A percentile compares a stretch with the other conserved stretches of the same genome.
These are phyloP conservation scores for Anodontia alba DNA, from an alignment of 2,888 invertebrate genomes.

Conservation along the genomic window DNA sequence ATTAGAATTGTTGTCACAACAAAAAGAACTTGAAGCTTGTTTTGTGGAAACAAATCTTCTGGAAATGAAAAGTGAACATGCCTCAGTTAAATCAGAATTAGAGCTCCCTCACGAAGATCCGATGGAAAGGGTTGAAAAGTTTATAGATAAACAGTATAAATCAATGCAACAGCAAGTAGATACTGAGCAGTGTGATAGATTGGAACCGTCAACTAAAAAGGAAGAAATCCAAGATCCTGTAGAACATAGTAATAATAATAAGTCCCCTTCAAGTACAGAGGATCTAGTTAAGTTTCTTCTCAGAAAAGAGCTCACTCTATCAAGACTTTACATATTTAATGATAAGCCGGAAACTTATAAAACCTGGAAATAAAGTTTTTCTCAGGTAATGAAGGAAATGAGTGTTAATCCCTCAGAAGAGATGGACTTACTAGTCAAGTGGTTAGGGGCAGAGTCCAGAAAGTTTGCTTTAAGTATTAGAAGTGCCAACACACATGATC, in stretches of 20 bases:
- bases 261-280: background rate
- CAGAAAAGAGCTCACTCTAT: constrained; percentile 21
- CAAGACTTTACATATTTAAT: constrained; percentile 15
- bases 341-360: constrained; percentile 17
- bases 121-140: background rate
- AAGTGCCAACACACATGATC: constrained; percentile 10
- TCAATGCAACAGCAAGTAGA: background rate
- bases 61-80: constrained; percentile 2
- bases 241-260: background rate
- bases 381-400: constrained; percentile 14
- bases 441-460: constrained; percentile 23
- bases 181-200: background rate
- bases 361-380: constrained; percentile 24
- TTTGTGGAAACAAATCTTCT: background rate
- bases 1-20: background rate
- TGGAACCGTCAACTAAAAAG: background rate
- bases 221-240: background rate
- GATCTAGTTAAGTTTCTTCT: constrained; percentile 17
- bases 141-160: background rate
- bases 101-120: background rate
- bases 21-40: background rate
- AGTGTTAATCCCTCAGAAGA: constrained; percentile 11
- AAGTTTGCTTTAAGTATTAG: constrained; percentile 24
- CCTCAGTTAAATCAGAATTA: background rate
- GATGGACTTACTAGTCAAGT: constrained; percentile 30